phyloP scores from a whole-genome alignment of 2,113 vertebrate species.

The Peromyscus polionotus region DNA sequence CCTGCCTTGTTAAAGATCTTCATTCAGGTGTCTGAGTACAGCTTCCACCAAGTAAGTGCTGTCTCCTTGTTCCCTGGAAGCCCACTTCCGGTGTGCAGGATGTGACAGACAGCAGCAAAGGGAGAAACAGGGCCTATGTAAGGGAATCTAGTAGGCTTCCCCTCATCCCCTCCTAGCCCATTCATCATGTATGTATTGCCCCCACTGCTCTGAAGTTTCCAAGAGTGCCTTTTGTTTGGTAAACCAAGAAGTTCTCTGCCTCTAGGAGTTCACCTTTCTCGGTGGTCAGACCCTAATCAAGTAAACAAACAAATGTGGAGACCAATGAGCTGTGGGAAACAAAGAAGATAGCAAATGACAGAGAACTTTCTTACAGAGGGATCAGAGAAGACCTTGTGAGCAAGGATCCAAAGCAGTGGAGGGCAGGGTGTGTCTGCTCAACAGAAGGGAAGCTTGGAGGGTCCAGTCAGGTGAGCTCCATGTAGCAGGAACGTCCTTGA shows the following conservation, averaged over 20 bases:
- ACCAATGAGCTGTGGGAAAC: neutral
- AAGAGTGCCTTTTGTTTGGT: neutral
- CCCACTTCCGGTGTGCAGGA: too few relatives aligned
- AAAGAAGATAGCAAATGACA: too few relatives aligned
- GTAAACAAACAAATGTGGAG: neutral
- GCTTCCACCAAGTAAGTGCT: conserved; percentile 89
- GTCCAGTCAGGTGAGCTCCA: neutral
- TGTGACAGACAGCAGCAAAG: neutral
- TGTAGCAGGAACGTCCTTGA: neutral
- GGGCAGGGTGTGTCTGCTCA: neutral
- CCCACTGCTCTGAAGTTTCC: neutral
- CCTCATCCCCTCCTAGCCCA: too few relatives aligned
- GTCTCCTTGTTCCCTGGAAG: neutral
- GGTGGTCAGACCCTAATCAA: neutral
- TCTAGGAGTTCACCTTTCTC: neutral
- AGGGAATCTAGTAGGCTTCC: neutral
- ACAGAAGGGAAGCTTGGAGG: too few relatives aligned
- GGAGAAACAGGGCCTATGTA: neutral
- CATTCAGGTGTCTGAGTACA: conserved; percentile 90
- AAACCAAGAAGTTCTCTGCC: neutral
- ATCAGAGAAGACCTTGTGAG: neutral
- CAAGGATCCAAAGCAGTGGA: neutral
- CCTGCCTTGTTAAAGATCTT: conserved; percentile 88
- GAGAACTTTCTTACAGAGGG: neutral
- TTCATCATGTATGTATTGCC: too few relatives aligned